A percentile compares a stretch with the other conserved stretches of the same genome.
Conservation (phyloP, 2,888 invertebrate genomes). For the Drosophila birchii region DNA sequence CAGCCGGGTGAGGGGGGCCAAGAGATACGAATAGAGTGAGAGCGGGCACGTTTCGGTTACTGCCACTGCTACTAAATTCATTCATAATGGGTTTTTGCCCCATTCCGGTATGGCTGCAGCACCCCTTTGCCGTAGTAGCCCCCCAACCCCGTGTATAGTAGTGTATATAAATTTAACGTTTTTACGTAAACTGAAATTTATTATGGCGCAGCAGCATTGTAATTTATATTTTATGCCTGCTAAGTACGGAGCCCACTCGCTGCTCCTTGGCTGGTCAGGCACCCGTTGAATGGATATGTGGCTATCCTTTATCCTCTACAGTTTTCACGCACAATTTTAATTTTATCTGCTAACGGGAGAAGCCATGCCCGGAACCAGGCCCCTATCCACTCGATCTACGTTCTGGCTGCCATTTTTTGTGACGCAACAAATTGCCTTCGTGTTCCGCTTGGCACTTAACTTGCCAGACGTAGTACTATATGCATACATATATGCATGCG, state of each 20-base stretch:
- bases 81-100: constrained; percentile 77
- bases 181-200: constrained; percentile 80
- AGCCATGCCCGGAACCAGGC: not conserved
- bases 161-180: constrained; percentile 79
- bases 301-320: constrained; percentile 36
- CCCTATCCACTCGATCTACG: constrained; percentile 28
- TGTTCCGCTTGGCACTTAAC: constrained; percentile 65
- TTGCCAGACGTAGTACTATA: constrained; percentile 25
- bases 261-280: not conserved
- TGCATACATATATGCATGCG: constrained; percentile 2
- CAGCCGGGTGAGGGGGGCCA: constrained; percentile 6
- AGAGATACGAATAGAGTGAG: constrained; percentile 13
- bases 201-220: constrained; percentile 73
- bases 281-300: constrained; percentile 21
- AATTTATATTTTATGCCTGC: constrained; percentile 81
- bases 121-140: not conserved
- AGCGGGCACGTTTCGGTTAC: constrained; percentile 41
- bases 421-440: constrained; percentile 71
- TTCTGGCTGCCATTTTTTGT: constrained; percentile 27
- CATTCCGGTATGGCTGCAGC: constrained; percentile 11
- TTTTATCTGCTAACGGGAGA: constrained; percentile 48
- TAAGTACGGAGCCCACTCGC: constrained; percentile 60
- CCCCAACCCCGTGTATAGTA: constrained; percentile 42
- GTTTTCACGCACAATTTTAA: constrained; percentile 61
- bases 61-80: constrained; percentile 73